Evolutionary conservation across 2,113 vertebrate species (phyloP), one percentile per base, ranked within the genome.

Genomic region (Macrotis lagotis): DNA sequence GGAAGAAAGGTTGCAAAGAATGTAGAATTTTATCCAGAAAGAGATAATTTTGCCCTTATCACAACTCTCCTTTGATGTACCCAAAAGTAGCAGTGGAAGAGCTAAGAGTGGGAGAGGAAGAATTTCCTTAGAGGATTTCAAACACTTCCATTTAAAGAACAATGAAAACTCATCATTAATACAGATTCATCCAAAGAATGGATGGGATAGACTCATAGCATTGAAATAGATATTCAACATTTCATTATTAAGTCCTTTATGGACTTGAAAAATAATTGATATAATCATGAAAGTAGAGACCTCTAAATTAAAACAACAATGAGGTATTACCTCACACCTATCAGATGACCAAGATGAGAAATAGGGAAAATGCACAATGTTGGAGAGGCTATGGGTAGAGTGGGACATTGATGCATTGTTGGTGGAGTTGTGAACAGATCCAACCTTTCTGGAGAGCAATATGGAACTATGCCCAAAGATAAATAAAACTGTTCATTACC

Each of bases 1-100:
- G 59, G 12, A 28, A 31, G 0, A 48, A 3, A 19, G 51, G 7
- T 22, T 1, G 19, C 53, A 2, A 19, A 49, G 3, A 0, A 7
- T n/a, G 2, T 48, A 83, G 1, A 25, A 10, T 4, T 12, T 0
- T 6, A 14, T 5, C 51, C 25, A 96, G 25, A 53, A 26, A 0
- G 8, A n/a, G 26, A 12, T 0, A 2, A 10, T 19, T 55, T 24
- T 24, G 66, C n/a, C n/a, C 66, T 83, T 83, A 24, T 19, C 66
- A 44, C 37, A 83, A 83, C 6, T 83, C n/a, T 83, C 66, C 66
- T 83, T 83, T 16, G 52, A 1, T 1, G 1, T 50, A 90, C 26
- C 19, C 3, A 3, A 9, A 10, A 49, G 2, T 7, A 83, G 49
- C 3, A 1, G 48, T 25, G 6, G 49, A 48, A 48, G 2, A 14